phyloP scores from a whole-genome alignment of 2,888 invertebrate species.

The Campaea margaritaria region DNA sequence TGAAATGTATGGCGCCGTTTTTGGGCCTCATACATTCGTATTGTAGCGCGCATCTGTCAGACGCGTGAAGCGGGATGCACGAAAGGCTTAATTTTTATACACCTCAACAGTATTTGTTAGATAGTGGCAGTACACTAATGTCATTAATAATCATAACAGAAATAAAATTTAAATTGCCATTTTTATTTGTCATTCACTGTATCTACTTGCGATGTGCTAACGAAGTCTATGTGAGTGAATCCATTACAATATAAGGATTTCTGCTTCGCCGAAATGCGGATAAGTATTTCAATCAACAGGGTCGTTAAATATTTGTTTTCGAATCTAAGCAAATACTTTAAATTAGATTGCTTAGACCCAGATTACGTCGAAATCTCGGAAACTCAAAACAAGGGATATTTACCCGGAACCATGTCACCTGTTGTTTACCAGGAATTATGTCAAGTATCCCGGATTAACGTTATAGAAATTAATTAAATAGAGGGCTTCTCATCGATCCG shows the following conservation, averaged over 20 bases:
- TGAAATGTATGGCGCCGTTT: too few relatives aligned
- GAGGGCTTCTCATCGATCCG: too few relatives aligned
- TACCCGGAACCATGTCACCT: too few relatives aligned
- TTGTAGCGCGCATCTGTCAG: too few relatives aligned
- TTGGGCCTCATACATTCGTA: too few relatives aligned
- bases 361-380: not conserved
- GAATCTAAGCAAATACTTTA: not conserved
- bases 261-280: not conserved
- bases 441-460: too few relatives aligned
- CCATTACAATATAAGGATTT: slow-evolving; percentile 7
- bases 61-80: too few relatives aligned
- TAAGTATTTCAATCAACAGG: not conserved
- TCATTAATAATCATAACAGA: not conserved
- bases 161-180: not conserved
- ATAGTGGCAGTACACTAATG: too few relatives aligned
- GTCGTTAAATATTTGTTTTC: slow-evolving; percentile 5
- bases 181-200: not conserved
- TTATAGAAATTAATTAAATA: too few relatives aligned
- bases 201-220: not conserved
- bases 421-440: too few relatives aligned
- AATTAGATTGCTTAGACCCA: slow-evolving; percentile 5
- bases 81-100: too few relatives aligned
- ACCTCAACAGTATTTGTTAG: too few relatives aligned
- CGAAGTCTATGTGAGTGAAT: not conserved
- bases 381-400: not conserved